A percentile compares a stretch with the other conserved stretches of the same genome.
Conservation (phyloP, 2,113 vertebrate species). For the Varanus komodoensis region DNA sequence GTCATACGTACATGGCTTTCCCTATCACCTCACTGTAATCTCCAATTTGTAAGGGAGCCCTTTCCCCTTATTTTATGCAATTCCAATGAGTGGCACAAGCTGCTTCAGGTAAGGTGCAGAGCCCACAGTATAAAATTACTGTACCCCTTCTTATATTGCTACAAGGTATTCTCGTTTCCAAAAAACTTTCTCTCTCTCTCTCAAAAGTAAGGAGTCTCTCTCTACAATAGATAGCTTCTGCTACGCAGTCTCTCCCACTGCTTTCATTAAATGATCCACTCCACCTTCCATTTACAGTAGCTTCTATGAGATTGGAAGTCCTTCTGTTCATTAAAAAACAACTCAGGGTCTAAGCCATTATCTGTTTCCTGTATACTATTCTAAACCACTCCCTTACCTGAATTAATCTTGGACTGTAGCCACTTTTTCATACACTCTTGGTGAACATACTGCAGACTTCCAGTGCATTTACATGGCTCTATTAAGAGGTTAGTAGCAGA, state of each 20-base stretch:
- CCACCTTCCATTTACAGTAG: neutral
- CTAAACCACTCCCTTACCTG: constrained; percentile 80
- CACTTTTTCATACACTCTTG: constrained; percentile 99
- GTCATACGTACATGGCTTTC: too few species aligned
- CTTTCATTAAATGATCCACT: too few species aligned
- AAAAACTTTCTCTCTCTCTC: neutral
- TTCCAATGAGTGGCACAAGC: too few species aligned
- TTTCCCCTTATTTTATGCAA: too few species aligned
- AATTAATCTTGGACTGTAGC: constrained; percentile 96
- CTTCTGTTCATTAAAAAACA: too few species aligned
- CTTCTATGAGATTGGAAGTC: too few species aligned
- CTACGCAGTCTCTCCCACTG: neutral
- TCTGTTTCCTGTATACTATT: neutral
- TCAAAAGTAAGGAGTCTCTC: neutral
- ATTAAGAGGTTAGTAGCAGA: constrained; percentile 91
- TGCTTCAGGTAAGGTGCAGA: too few species aligned
- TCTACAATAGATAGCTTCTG: neutral
- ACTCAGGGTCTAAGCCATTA: neutral
- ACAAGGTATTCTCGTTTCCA: neutral
- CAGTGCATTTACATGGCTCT: constrained; percentile 93
- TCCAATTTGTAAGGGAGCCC: too few species aligned
- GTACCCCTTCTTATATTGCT: too few species aligned
- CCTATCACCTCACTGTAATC: too few species aligned
- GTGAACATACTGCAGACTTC: constrained; percentile 95
- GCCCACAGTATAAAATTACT: too few species aligned